Evolutionary conservation across 2,888 invertebrate genomes (phyloP).

Genomic region (Phyto melanocephala): DNA sequence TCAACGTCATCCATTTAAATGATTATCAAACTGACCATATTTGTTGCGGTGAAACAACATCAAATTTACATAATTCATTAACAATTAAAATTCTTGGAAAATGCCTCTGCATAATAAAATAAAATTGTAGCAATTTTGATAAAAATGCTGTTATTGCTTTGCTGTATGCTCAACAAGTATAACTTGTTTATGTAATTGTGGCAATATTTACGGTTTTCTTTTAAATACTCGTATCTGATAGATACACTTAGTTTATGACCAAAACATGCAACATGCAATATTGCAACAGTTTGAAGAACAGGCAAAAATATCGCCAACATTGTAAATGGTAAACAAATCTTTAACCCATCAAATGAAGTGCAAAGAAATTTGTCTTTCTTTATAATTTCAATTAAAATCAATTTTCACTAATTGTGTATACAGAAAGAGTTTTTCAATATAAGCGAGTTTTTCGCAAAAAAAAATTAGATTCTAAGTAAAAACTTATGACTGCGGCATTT

Average conservation of each 20-base stretch:
- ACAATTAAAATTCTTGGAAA: slow-evolving; percentile 51
- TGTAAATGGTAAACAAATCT: not conserved
- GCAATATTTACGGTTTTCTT: slow-evolving; percentile 38
- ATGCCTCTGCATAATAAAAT: slow-evolving; percentile 6
- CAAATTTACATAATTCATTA: not conserved
- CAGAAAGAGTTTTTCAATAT: no score
- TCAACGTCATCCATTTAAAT: no score
- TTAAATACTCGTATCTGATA: not conserved
- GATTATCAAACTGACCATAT: no score
- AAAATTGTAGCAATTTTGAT: slow-evolving; percentile 44
- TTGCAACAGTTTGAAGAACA: not conserved
- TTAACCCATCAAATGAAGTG: not conserved
- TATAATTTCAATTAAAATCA: no score
- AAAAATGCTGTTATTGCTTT: not conserved
- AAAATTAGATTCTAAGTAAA: no score
- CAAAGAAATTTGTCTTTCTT: no score
- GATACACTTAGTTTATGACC: not conserved
- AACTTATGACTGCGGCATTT: no score
- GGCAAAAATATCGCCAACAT: not conserved
- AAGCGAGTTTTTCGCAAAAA: no score
- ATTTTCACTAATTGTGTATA: no score
- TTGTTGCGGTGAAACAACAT: no score
- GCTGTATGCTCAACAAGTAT: not conserved
- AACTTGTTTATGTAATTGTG: slow-evolving; percentile 44
- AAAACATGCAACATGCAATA: slow-evolving; percentile 54